Conservation (phyloP, 2,888 invertebrate genomes). For the Stenolophus ochropezus region DNA sequence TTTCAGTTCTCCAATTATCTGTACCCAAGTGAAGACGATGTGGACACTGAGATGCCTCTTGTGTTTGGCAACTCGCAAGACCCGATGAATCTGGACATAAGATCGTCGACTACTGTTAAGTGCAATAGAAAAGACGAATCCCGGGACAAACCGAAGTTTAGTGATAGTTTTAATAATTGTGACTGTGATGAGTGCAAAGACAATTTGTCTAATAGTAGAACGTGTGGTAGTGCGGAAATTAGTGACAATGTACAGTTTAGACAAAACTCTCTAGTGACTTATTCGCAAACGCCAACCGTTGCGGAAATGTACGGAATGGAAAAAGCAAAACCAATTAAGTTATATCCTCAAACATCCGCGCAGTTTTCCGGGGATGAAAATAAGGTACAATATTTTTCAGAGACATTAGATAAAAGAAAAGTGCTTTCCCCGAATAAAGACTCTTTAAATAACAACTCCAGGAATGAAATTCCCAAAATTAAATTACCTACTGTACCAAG, state of each 20-base stretch:
- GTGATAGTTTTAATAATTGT: constrained; percentile 37
- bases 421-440: constrained; percentile 1
- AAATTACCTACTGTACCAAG: constrained; percentile 22
- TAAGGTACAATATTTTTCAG: background rate
- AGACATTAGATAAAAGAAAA: constrained; percentile 45
- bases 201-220: constrained; percentile 27
- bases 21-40: background rate
- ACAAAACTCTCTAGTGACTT: constrained; percentile 12
- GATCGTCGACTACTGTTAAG: background rate
- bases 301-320: constrained; percentile 27
- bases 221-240: constrained; percentile 37
- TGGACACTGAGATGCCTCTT: background rate
- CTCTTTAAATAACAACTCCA: background rate
- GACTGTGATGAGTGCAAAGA: constrained; percentile 31
- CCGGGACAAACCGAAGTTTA: background rate
- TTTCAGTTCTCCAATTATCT: constrained; percentile 2
- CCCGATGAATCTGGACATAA: constrained; percentile 7
- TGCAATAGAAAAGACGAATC: constrained; percentile 22
- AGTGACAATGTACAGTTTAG: constrained; percentile 32
- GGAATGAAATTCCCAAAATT: constrained; percentile 26
- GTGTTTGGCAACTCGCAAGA: constrained; percentile 17
- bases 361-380: background rate
- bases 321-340: constrained; percentile 7
- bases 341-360: constrained; percentile 7
- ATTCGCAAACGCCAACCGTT: background rate